Conservation (phyloP, 2,113 vertebrate genomes). For the Cephalopterus ornatus region DNA sequence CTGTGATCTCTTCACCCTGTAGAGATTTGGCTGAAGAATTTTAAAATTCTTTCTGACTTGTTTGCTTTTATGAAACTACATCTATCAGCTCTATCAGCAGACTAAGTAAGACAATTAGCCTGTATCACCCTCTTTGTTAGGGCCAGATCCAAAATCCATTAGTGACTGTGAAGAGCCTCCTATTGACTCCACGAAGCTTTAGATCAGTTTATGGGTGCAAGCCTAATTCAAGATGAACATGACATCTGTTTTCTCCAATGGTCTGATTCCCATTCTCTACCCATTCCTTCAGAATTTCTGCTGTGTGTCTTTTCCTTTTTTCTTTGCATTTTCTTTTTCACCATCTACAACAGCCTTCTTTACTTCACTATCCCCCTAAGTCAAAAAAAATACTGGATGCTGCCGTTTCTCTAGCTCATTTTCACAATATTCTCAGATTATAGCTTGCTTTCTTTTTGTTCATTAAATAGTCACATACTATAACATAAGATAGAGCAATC, state of each 20-base stretch:
- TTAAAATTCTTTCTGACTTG: not conserved
- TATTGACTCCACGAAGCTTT: conserved; percentile 1
- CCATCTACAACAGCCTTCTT: not conserved
- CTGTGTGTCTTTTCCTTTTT: not conserved
- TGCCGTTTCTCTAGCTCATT: not conserved
- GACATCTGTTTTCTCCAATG: not conserved
- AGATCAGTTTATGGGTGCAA: not conserved
- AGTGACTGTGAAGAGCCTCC: not conserved
- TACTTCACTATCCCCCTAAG: not conserved
- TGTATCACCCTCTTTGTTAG: not conserved
- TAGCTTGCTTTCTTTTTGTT: not conserved
- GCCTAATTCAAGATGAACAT: conserved; percentile 7
- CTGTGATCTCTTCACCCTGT: not conserved
- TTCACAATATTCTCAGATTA: not conserved
- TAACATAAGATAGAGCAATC: not conserved
- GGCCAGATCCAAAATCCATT: conserved; percentile 14
- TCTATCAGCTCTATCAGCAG: not conserved
- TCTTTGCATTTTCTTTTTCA: not conserved
- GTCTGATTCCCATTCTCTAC: not conserved
- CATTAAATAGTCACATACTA: not conserved
- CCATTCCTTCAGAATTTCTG: not conserved
- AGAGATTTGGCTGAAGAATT: not conserved
- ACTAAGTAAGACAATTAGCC: not conserved
- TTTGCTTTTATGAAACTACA: not conserved
- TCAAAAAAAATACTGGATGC: not conserved